phyloP scores from a whole-genome alignment of 2,888 invertebrate genomes.

The Sturmia bella region DNA sequence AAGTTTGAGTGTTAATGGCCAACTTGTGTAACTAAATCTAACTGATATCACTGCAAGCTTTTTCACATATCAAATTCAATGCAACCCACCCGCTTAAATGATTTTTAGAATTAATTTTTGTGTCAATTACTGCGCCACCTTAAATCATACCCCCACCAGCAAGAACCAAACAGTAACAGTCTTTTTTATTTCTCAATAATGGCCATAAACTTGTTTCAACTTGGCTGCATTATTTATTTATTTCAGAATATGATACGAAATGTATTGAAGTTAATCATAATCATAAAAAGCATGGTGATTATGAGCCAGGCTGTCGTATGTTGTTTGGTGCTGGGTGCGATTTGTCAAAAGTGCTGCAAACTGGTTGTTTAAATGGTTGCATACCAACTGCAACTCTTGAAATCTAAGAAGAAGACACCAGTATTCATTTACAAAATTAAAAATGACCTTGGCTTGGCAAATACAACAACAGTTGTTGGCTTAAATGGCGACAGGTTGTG shows the following conservation, averaged over 20 bases:
- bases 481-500: slow-evolving; percentile 60
- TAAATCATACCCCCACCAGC: no score
- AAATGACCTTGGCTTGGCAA: slow-evolving; percentile 65
- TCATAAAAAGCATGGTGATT: slow-evolving; percentile 13
- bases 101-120: not conserved
- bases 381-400: slow-evolving; percentile 22
- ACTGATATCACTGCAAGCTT: no score
- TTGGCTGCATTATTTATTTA: slow-evolving; percentile 3
- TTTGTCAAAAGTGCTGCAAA: slow-evolving; percentile 32
- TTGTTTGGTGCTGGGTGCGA: slow-evolving; percentile 11
- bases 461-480: slow-evolving; percentile 18
- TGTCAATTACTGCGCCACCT: not conserved
- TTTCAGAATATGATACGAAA: slow-evolving; percentile 37
- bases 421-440: slow-evolving; percentile 43
- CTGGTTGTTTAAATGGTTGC: slow-evolving; percentile 31
- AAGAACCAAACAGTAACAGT: not conserved
- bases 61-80: slow-evolving; percentile 16
- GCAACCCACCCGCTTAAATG: slow-evolving; percentile 33
- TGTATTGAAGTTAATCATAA: slow-evolving; percentile 12
- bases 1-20: no score
- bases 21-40: no score
- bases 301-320: slow-evolving; percentile 11
- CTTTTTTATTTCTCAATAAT: slow-evolving; percentile 3
- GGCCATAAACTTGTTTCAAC: slow-evolving; percentile 57
- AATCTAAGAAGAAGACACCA: slow-evolving; percentile 40